Conservation (phyloP, 2,113 vertebrate genomes). For the Poeciliopsis prolifica region DNA sequence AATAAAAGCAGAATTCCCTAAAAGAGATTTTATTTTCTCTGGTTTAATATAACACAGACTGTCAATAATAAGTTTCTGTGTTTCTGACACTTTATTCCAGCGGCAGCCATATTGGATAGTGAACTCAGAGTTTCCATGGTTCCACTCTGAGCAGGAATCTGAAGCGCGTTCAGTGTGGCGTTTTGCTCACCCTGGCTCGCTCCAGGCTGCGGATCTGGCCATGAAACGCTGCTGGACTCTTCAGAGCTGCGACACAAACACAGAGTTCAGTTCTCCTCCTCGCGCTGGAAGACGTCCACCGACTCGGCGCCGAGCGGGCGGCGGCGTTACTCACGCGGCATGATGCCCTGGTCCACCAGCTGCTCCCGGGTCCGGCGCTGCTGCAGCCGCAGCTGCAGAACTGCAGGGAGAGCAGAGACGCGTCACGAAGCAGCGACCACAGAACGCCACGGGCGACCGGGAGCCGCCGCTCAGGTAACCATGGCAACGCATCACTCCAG, state of each 20-base stretch:
- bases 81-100: not conserved
- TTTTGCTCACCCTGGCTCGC: constrained; percentile 86
- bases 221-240: constrained; percentile 97
- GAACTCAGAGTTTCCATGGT: too few relatives aligned
- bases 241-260: constrained; percentile 86
- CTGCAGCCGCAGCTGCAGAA: constrained; percentile 95
- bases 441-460: too few relatives aligned
- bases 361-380: constrained; percentile 95
- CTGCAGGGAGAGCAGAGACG: constrained; percentile 71
- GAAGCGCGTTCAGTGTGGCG: not conserved
- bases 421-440: constrained; percentile 6
- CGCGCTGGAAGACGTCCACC: constrained; percentile 20
- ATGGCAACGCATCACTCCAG: too few relatives aligned
- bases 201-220: constrained; percentile 99
- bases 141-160: not conserved
- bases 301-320: constrained; percentile 1
- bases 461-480: too few relatives aligned
- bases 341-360: constrained; percentile 99
- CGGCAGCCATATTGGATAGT: too few relatives aligned
- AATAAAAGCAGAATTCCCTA: too few relatives aligned
- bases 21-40: too few relatives aligned
- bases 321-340: constrained; percentile 91
- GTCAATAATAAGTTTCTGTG: not conserved
- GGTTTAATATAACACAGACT: too few relatives aligned
- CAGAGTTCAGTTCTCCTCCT: not conserved